Evolutionary conservation across 2,888 invertebrate species (phyloP).

Genomic region (Pimpla rufipes): DNA sequence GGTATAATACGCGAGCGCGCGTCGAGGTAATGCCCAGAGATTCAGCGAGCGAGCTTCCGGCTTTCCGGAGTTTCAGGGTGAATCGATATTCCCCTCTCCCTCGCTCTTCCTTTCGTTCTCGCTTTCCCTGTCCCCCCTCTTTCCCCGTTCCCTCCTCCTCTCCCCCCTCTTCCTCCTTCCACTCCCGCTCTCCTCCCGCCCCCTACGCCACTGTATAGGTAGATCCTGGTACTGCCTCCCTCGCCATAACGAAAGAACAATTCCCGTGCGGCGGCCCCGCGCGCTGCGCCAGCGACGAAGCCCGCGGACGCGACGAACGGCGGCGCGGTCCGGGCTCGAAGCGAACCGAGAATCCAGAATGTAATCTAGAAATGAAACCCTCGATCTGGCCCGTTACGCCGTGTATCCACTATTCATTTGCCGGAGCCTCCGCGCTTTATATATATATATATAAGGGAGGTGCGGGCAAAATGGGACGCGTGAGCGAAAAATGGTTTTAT

Average conservation of each 20-base stretch:
- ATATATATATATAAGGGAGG: constrained; percentile 9
- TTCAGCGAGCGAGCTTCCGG: constrained; percentile 65
- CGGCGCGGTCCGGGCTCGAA: constrained; percentile 1
- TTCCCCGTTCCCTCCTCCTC: not conserved
- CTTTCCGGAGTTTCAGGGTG: constrained; percentile 64
- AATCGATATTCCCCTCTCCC: constrained; percentile 66
- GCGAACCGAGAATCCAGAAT: constrained; percentile 42
- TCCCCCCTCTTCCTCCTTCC: not conserved
- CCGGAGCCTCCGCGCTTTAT: not conserved
- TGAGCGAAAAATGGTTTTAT: no score
- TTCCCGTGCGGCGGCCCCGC: constrained; percentile 31
- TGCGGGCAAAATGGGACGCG: no score
- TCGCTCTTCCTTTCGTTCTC: constrained; percentile 30
- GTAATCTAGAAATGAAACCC: constrained; percentile 55
- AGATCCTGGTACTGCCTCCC: constrained; percentile 21
- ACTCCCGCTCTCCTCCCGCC: not conserved
- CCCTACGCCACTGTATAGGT: not conserved
- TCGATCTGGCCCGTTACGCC: constrained; percentile 41
- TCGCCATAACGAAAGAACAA: constrained; percentile 50
- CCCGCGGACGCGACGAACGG: constrained; percentile 26
- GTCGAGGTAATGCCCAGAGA: constrained; percentile 63
- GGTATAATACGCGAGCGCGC: constrained; percentile 65
- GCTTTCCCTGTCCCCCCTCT: constrained; percentile 4
- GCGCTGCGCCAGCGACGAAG: constrained; percentile 27
- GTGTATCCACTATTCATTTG: constrained; percentile 22